Evolutionary conservation across 2,113 vertebrate species (phyloP).

Genomic region (Capreolus pygargus): DNA sequence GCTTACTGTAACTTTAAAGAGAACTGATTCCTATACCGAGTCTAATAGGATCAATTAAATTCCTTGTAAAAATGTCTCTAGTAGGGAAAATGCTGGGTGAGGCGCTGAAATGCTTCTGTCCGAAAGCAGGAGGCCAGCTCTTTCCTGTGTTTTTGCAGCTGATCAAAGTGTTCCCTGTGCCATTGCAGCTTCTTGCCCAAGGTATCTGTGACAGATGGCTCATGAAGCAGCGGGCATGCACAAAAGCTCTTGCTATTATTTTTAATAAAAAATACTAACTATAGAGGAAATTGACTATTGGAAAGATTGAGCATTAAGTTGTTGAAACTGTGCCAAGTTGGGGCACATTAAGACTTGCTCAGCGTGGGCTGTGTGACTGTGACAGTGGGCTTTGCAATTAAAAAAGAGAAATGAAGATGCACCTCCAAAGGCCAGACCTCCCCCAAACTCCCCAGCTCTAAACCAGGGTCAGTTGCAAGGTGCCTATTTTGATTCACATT

Average conservation of each 20-base stretch:
- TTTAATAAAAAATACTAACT: not conserved
- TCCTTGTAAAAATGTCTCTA: constrained; percentile 67
- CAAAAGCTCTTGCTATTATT: constrained; percentile 38
- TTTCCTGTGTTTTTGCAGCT: not conserved
- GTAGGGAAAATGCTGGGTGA: constrained; percentile 40
- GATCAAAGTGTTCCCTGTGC: not conserved
- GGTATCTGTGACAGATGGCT: constrained; percentile 60
- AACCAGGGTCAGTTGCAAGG: not conserved
- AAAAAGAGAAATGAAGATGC: not conserved
- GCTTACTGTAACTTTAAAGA: constrained; percentile 40
- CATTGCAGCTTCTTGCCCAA: not conserved
- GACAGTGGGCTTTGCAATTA: not conserved
- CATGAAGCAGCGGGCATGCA: not conserved
- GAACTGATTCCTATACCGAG: constrained; percentile 53
- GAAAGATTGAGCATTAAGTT: not conserved
- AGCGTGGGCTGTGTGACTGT: not conserved
- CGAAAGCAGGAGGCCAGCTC: constrained; percentile 41
- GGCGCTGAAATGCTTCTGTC: constrained; percentile 43
- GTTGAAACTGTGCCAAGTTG: not conserved
- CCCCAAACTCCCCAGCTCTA: not conserved
- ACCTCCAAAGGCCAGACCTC: too few species aligned
- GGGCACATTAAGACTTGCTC: not conserved
- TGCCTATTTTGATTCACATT: not conserved
- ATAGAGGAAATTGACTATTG: constrained; percentile 31
- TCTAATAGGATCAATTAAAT: constrained; percentile 66